These are phyloP conservation scores for Plusia festucae DNA, from an alignment of 2,888 invertebrate genomes.

Conservation along the genomic window DNA sequence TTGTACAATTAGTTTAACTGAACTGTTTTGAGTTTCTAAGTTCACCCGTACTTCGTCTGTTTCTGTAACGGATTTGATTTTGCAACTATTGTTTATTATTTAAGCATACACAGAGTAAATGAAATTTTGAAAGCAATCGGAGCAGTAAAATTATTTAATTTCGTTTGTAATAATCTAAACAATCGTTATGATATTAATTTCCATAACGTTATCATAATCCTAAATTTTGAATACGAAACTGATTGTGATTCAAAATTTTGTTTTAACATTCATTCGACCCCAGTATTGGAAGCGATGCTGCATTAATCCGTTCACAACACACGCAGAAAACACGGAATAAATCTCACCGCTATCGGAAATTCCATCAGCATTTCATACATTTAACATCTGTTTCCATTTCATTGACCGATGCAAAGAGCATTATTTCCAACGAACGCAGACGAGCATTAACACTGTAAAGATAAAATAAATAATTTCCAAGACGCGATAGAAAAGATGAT, in stretches of 20 bases:
- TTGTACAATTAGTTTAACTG: slow-evolving; percentile 80
- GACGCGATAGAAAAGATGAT: slow-evolving; percentile 76
- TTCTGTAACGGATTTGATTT: slow-evolving; percentile 62
- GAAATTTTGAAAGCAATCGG: not conserved
- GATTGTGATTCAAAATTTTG: slow-evolving; percentile 7
- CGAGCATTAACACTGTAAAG: slow-evolving; percentile 58
- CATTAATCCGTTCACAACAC: slow-evolving; percentile 48
- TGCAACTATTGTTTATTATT: slow-evolving; percentile 22
- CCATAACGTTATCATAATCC: not conserved
- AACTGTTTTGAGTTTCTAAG: slow-evolving; percentile 78
- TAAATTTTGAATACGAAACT: not conserved
- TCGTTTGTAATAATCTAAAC: not conserved
- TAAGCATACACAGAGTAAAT: not conserved
- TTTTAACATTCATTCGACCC: slow-evolving; percentile 17
- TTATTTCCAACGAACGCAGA: slow-evolving; percentile 68
- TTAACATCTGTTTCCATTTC: slow-evolving; percentile 77
- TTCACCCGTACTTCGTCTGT: slow-evolving; percentile 58
- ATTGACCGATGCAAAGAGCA: slow-evolving; percentile 75
- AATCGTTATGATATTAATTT: not conserved
- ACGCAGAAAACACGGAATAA: slow-evolving; percentile 51
- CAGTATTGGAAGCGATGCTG: slow-evolving; percentile 8
- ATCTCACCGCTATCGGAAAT: slow-evolving; percentile 60
- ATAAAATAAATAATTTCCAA: slow-evolving; percentile 78
- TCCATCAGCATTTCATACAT: slow-evolving; percentile 73
- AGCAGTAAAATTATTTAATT: not conserved